Base-by-base conservation (phyloP, 92 coral and sea anemone species). In the Palythoa grandiflora region DNA sequence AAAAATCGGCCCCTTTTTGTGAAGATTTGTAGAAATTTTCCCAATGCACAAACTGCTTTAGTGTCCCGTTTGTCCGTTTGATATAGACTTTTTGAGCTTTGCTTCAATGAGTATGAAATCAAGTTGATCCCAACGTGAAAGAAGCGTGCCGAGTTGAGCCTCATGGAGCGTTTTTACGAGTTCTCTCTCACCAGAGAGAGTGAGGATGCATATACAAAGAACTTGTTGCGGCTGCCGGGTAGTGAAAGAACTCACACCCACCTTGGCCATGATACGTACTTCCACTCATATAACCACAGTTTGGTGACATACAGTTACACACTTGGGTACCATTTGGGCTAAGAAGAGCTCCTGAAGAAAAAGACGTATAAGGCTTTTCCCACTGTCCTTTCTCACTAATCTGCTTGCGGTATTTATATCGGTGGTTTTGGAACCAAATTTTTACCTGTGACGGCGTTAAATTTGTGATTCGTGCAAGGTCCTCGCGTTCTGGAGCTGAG, bases 351-450 rank as follows among this genome's bases (percentile, higher is more conserved):
- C 94, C 94, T 7, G 87, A 87, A 5, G 93, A 73, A 40, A 91
- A 81, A 13, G 96, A 89, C 37, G 96, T 78, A 77, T 93, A 95
- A 0, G 96, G 91, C 70, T 95, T 95, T 37, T 95, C 98, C 98
- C 98, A 95, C 12, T 94, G 96, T 11, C 99, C 98, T 83, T 96
- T 92, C 87, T 97, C 99, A 87, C 94, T 95, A 88, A 97, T 95
- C 88, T 97, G 99, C 88, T 96, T 92, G 48, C 98, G 95, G 81
- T 92, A 96, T 76, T 97, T 97, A 90, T 97, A 97, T 73, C 99
- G 95, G 89, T 97, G 99, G 72, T 97, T 97, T 89, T 97, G 99
- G 84, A 97, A 97, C 99, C 99, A 97, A 39, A 97, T 97, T 88
- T 97, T 97, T 36, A 97, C 99, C 89, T 97, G 99, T 2, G 99